Conservation (phyloP, 1,140 invertebrate species). For the Macrocentrus cingulum region DNA sequence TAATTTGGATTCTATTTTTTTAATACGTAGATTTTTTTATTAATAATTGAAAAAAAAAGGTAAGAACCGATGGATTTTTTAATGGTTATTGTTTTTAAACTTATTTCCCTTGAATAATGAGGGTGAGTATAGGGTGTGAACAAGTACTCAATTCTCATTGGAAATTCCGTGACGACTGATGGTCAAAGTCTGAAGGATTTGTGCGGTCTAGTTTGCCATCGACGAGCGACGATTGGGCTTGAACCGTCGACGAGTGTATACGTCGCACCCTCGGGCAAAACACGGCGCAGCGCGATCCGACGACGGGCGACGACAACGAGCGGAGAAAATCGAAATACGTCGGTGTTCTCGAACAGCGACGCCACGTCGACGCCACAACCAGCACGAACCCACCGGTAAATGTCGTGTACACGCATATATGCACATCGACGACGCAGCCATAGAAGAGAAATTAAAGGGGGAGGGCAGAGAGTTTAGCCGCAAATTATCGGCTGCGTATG, state of each 20-base stretch:
- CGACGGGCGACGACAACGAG: slow-evolving; percentile 3
- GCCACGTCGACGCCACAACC: slow-evolving; percentile 11
- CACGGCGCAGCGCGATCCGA: slow-evolving; percentile 3
- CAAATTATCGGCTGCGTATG: slow-evolving; percentile 45
- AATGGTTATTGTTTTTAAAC: too few relatives aligned
- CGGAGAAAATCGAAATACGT: slow-evolving; percentile 19
- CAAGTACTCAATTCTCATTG: too few relatives aligned
- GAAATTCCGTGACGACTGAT: too few relatives aligned
- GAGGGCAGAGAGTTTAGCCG: slow-evolving; percentile 37
- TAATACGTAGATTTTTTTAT: too few relatives aligned
- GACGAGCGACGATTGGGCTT: too few relatives aligned
- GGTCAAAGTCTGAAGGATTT: too few relatives aligned
- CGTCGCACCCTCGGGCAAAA: slow-evolving; percentile 13
- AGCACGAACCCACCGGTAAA: slow-evolving; percentile 1
- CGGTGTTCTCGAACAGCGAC: not conserved
- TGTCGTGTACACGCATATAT: not conserved
- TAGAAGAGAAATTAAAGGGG: slow-evolving; percentile 8
- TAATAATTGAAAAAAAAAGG: too few relatives aligned
- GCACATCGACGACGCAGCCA: not conserved
- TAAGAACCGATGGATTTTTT: too few relatives aligned
- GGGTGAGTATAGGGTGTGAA: too few relatives aligned
- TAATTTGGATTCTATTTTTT: too few relatives aligned
- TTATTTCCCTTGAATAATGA: too few relatives aligned
- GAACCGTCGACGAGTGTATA: not conserved
- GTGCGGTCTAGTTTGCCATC: too few relatives aligned